Evolutionary conservation across 2,888 invertebrate species (phyloP).

Genomic region (Campopleginae sp.): DNA sequence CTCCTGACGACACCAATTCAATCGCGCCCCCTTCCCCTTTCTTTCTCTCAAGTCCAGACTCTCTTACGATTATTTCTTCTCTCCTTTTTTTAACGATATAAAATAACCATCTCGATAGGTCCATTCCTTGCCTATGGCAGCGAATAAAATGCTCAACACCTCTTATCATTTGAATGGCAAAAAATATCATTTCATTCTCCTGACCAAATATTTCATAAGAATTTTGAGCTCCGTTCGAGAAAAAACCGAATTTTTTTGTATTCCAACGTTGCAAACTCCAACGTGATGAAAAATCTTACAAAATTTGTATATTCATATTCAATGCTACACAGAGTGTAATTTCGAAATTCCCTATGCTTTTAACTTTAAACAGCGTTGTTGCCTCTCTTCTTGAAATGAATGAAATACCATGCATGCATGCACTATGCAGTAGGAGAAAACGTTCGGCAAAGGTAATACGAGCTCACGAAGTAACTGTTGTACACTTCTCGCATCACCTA

Average conservation of each 20-base stretch:
- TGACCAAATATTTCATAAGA: no score
- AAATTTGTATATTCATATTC: no score
- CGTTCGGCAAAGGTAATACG: constrained; percentile 65
- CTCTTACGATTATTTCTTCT: constrained; percentile 16
- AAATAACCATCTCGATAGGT: background rate
- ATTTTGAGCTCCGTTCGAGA: no score
- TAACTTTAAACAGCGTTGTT: no score
- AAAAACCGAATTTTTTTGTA: no score
- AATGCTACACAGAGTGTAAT: no score
- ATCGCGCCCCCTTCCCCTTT: constrained; percentile 32
- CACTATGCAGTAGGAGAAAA: constrained; percentile 3
- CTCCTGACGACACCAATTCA: constrained; percentile 61
- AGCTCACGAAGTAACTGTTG: constrained; percentile 77
- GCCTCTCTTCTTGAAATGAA: no score
- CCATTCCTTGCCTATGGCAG: background rate
- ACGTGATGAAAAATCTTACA: no score
- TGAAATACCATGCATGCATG: background rate
- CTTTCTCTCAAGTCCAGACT: constrained; percentile 20
- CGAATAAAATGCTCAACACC: background rate
- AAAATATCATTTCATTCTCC: no score
- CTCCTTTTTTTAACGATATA: background rate
- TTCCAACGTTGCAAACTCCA: no score
- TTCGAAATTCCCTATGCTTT: no score
- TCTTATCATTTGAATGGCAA: no score
- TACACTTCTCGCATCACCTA: constrained; percentile 79